Base-by-base conservation (phyloP, 2,113 vertebrate genomes). In the Burhinus oedicnemus region DNA sequence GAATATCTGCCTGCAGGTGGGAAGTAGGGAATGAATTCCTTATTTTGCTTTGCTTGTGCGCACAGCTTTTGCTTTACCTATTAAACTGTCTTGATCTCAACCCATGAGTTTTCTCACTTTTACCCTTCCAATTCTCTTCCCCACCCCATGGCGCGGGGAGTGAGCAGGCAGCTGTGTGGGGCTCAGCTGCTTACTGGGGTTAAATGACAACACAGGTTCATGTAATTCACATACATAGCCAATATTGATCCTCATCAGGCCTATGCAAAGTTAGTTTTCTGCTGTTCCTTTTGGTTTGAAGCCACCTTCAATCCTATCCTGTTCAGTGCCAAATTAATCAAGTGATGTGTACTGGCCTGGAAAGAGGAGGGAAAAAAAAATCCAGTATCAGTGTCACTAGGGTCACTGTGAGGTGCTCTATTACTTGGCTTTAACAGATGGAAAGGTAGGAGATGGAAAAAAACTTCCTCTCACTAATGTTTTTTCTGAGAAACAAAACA, bases 81-180 rank as follows among this genome's bases (percentile, higher is more conserved):
- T 52, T 42, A 83, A 83, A 52, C 4, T 49, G 25, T 69, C 42
- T 51, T 51, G 51, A 32, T 30, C 34, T 65, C 51, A 79, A 4
- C 3, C 20, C 12, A 62, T 0, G 6, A 47, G 30, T 55, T 49
- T 47, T 78, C n/a, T 22, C 10, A 45, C 47, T 57, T 85, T 58
- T 19, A 36, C 19, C 6, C 14, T 71, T 78, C 36, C 9, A 23
- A 9, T 85, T 78, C 30, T 64, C 12, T 78, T 38, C 20, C 21
- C 21, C 15, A 13, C 44, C 22, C 27, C 22, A 65, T 3, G 6
- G n/a, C 2, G 1, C 5, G 6, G 4, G 17, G 18, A n/a, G 42
- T 21, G 13, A 62, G n/a, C 3, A 5, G 44, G 42, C 3, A 2
- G 7, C 15, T 40, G 8, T 40, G 34, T 51, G 11, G 15, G 25